Evolutionary conservation across 2,113 vertebrate genomes (phyloP), one percentile per base, ranked within the genome.

Genomic region (Spermophilus dauricus): DNA sequence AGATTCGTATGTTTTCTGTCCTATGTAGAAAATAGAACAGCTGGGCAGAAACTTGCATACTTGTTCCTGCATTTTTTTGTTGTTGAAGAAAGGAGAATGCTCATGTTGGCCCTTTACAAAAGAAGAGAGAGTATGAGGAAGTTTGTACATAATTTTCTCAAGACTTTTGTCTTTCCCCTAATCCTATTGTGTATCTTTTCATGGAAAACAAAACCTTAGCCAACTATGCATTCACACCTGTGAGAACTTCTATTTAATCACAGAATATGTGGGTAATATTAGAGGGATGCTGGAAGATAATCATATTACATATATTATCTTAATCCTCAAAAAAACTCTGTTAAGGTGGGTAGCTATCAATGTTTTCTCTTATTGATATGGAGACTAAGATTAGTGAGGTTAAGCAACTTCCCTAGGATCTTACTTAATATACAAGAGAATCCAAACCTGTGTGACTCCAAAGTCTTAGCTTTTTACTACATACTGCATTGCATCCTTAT

Each of bases 321-420:
- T 75, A 86, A 77, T 95, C 58, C 91, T 82, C 34, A 75, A 39
- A 97, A 93, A 32, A 91, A 39, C 45, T 69, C 53, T 86, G 16
- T 48, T 58, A 56, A 95, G 58, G 42, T 92, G 28, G 34, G 37
- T 39, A 87, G 63, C 67, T 80, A 11, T 85, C 84, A 89, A 22
- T 53, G 37, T 80, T 84, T 90, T 90, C 34, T 91, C 63, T 95
- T 93, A 76, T 28, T 69, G 81, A 17, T 56, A 93, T 86, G 48
- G 69, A 97, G 30, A 70, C 65, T 95, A 48, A 90, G 56, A 69
- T 80, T 91, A 28, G 7, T 97, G 39, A 76, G 17, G 14, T 63
- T 87, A 86, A 93, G n/a, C 34, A 86, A 86, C 48, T 87, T 76
- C 61, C 69, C 34, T 91, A 58, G 24, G 20, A 42, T 65, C 45